A percentile compares a stretch with the other conserved stretches of the same genome.
These are phyloP conservation scores for Illadopsis cleaveri DNA, from an alignment of 2,113 vertebrate genomes.

Conservation along the genomic window DNA sequence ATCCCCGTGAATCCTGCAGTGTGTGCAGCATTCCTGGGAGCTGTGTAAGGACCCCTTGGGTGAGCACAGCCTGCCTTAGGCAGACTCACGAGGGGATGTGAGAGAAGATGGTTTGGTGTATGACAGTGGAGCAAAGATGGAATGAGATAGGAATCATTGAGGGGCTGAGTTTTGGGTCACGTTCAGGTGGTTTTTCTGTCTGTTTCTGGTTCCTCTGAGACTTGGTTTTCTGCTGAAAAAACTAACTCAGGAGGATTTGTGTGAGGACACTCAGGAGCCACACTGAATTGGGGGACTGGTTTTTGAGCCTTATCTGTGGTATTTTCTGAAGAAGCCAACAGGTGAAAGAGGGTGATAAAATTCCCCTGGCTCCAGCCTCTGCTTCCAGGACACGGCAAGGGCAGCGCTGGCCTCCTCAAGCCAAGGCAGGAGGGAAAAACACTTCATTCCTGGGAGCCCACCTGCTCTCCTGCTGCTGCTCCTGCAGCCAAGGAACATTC, in stretches of 20 bases:
- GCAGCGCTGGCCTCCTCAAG: background rate
- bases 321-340: background rate
- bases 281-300: rapidly evolving
- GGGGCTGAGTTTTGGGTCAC: background rate
- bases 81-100: background rate
- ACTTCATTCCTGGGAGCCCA: background rate
- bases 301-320: background rate
- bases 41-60: background rate
- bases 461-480: background rate
- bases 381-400: rapidly evolving
- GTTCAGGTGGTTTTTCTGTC: background rate
- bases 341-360: background rate
- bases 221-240: background rate
- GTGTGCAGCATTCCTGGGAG: background rate
- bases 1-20: background rate
- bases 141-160: background rate
- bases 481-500: background rate
- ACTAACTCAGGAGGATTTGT: background rate
- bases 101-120: background rate
- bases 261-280: background rate
- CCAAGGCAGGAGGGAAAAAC: background rate
- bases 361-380: background rate
- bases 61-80: background rate
- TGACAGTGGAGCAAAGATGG: background rate
- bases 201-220: background rate